Percentiles rank a stretch among this genome's conserved stretches.
These are phyloP conservation scores for Ligdia adustata DNA, from an alignment of 2,888 invertebrate genomes.

Conservation along the genomic window DNA sequence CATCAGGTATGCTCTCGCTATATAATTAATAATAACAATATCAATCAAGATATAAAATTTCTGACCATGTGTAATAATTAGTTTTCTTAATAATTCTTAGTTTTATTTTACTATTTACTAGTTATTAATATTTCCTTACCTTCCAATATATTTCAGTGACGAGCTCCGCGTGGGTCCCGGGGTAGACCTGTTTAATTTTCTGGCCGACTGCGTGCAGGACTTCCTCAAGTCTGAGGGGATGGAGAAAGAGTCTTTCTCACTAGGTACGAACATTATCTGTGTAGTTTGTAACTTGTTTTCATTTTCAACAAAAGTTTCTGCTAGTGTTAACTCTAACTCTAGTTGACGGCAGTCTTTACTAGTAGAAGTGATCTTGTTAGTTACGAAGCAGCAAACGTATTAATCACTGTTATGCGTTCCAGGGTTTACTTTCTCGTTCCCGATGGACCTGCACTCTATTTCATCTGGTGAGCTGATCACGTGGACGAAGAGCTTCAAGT, in stretches of 20 bases:
- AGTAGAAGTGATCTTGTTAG: too few species aligned
- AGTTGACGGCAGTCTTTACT: too few species aligned
- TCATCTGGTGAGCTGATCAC: conserved; percentile 89
- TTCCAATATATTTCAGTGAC: too few species aligned
- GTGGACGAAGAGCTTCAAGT: conserved; percentile 94
- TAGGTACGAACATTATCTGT: conserved; percentile 82
- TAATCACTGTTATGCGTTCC: too few species aligned
- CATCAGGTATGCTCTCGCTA: conserved; percentile 76
- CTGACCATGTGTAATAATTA: too few species aligned
- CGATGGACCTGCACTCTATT: conserved; percentile 89
- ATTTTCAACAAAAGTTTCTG: neutral
- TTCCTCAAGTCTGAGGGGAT: conserved; percentile 86
- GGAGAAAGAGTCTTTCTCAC: conserved; percentile 82
- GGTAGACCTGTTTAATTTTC: conserved; percentile 87
- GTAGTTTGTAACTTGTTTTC: neutral
- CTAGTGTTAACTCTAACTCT: too few species aligned
- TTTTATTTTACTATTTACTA: too few species aligned
- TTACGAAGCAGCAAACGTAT: too few species aligned
- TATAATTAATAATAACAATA: too few species aligned
- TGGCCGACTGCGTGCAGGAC: conserved; percentile 89
- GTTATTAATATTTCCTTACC: too few species aligned
- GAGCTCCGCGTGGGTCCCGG: conserved; percentile 86
- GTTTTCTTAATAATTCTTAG: too few species aligned
- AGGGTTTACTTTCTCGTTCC: conserved; percentile 95
- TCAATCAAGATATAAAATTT: too few species aligned